phyloP scores from a whole-genome alignment of 92 coral and sea anemone species.

The Ricordea florida region DNA sequence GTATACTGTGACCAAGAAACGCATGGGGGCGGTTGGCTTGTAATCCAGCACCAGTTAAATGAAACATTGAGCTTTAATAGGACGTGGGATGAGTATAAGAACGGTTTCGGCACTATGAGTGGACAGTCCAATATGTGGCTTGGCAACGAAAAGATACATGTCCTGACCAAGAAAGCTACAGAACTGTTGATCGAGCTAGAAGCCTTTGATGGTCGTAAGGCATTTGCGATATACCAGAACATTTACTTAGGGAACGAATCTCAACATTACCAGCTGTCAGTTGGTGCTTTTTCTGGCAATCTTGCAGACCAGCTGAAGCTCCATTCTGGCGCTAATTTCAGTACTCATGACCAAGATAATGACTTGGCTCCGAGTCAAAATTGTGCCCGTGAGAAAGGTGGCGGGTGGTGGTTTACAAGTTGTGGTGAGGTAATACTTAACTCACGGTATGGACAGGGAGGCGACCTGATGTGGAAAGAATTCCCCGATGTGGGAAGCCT shows the following conservation, averaged over 20 bases:
- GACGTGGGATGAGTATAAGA: constrained; percentile 17
- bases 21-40: constrained; percentile 76
- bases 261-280: background rate
- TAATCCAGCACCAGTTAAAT: constrained; percentile 34
- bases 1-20: constrained; percentile 73
- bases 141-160: constrained; percentile 39
- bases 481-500: background rate
- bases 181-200: constrained; percentile 38
- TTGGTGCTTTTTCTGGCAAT: constrained; percentile 30
- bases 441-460: background rate
- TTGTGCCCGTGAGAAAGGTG: background rate
- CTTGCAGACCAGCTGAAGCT: background rate
- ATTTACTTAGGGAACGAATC: constrained; percentile 15
- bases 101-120: constrained; percentile 46
- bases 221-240: constrained; percentile 6
- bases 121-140: constrained; percentile 44
- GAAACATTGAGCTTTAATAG: background rate
- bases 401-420: constrained; percentile 11
- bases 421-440: constrained; percentile 2
- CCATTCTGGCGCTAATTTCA: background rate
- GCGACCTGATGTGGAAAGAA: background rate
- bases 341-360: background rate
- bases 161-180: constrained; percentile 18
- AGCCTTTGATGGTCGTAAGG: background rate
- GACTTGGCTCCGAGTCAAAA: background rate